phyloP scores from a whole-genome alignment of 2,888 invertebrate genomes.

The Uloborus plumipes region DNA sequence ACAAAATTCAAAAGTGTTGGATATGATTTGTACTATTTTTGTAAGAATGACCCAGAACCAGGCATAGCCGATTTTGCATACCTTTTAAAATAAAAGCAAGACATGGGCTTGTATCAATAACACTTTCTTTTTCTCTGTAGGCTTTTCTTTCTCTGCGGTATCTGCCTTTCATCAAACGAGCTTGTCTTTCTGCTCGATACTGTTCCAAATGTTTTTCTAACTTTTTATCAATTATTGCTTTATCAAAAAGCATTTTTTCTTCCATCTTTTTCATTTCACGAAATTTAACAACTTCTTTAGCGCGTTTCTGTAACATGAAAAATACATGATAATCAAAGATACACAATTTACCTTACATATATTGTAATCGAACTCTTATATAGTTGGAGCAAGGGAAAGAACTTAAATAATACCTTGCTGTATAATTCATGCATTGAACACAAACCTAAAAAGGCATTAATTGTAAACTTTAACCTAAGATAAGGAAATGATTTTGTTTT shows the following conservation, averaged over 20 bases:
- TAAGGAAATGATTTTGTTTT: too few species aligned
- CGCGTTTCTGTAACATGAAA: constrained; percentile 76
- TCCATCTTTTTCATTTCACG: constrained; percentile 77
- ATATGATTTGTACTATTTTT: too few species aligned
- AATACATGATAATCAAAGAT: not conserved
- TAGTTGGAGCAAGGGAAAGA: too few species aligned
- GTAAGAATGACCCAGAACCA: too few species aligned
- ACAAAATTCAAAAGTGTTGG: too few species aligned
- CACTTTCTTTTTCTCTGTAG: constrained; percentile 75
- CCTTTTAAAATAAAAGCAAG: constrained; percentile 80
- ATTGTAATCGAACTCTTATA: too few species aligned
- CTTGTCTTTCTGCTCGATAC: constrained; percentile 78
- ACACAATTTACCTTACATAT: not conserved
- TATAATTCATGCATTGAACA: constrained; percentile 47
- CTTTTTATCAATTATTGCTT: constrained; percentile 78
- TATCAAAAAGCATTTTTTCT: constrained; percentile 78
- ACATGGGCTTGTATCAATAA: constrained; percentile 71
- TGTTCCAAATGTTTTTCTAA: constrained; percentile 77
- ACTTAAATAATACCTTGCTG: too few species aligned
- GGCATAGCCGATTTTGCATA: constrained; percentile 64
- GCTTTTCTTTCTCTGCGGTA: constrained; percentile 75
- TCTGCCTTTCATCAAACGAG: constrained; percentile 75
- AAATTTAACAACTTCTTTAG: constrained; percentile 78
- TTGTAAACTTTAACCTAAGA: constrained; percentile 63
- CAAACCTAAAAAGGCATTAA: constrained; percentile 69